Base-by-base conservation (phyloP, 1,140 invertebrate genomes). In the Scaptomyza hsui region DNA sequence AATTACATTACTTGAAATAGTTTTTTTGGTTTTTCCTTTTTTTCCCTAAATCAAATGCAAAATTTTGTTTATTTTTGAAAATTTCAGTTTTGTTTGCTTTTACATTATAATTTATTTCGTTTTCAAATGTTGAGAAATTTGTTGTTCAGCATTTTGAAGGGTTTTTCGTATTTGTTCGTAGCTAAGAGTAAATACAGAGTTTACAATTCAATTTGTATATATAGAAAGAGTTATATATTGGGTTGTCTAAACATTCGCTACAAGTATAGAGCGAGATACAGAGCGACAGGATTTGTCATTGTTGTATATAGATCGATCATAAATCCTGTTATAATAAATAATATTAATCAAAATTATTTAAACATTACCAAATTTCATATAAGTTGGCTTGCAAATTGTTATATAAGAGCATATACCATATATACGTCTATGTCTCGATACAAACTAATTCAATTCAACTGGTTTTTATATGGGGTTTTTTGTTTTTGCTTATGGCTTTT, bases 221-320 rank as follows among this genome's bases (percentile, higher is more conserved):
- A 72, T 78, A 73, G 79, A 83, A 69, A 77, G 70, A 67, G 69
- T 74, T 65, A 68, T 69, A 83, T 78, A 75, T 72, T 72, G 73
- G 49, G 64, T 77, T 67, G 21, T 75, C 81, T 88, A 78, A 81
- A 78, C 60, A 85, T 76, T 47, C 80, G 76, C 80, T 79, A 71
- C 80, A 77, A 81, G 56, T 86, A 86, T 88, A 86, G 82, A 86
- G 82, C 76, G 81, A 82, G 56, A 64, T 74, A 62, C 76, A 82
- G 62, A 81, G 57, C 75, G 71, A 65, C 56, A 61, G 73, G 72
- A 80, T 39, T 76, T 81, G 49, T 51, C 32, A n/a, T 47, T 57
- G 12, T 60, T 65, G 19, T 67, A 49, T 78, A 57, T 48, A 72
- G 35, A 49, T 53, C 12, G 32, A 32, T 48, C 24, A 37, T 53